phyloP scores from a whole-genome alignment of 2,888 invertebrate species.

The Bombyx huttoni region DNA sequence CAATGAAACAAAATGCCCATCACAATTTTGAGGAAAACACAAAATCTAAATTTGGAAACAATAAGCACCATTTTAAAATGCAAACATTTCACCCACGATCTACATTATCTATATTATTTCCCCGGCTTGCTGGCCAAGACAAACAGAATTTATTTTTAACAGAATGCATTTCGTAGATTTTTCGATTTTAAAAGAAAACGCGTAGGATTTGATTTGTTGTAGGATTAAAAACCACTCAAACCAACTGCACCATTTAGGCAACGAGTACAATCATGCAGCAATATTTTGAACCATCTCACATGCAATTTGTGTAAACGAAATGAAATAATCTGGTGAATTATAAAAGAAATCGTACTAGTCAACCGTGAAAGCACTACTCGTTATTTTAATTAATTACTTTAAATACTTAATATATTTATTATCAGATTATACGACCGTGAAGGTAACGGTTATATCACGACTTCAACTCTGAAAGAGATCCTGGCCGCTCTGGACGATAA shows the following conservation, averaged over 20 bases:
- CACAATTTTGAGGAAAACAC: not conserved
- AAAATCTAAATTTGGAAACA: not conserved
- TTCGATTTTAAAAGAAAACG: not conserved
- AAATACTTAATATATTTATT: slow-evolving; percentile 3
- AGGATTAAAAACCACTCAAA: not conserved
- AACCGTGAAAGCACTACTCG: no score
- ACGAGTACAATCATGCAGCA: not conserved
- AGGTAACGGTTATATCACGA: slow-evolving; percentile 95
- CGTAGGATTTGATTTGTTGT: no score
- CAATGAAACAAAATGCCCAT: no score
- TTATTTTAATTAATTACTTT: no score
- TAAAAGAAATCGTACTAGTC: no score
- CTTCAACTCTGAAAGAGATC: slow-evolving; percentile 93
- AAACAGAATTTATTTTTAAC: not conserved
- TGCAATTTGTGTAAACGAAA: no score
- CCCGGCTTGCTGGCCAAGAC: not conserved
- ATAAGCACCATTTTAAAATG: not conserved
- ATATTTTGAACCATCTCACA: not conserved
- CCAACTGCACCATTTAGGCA: not conserved
- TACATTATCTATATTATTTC: not conserved
- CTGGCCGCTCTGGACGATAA: slow-evolving; percentile 94
- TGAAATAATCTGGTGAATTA: no score
- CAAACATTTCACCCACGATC: not conserved
- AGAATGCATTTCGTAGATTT: not conserved
- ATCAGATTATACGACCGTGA: slow-evolving; percentile 92